Base-by-base conservation (phyloP, 2,888 invertebrate species). In the Osedax frankpressi region DNA sequence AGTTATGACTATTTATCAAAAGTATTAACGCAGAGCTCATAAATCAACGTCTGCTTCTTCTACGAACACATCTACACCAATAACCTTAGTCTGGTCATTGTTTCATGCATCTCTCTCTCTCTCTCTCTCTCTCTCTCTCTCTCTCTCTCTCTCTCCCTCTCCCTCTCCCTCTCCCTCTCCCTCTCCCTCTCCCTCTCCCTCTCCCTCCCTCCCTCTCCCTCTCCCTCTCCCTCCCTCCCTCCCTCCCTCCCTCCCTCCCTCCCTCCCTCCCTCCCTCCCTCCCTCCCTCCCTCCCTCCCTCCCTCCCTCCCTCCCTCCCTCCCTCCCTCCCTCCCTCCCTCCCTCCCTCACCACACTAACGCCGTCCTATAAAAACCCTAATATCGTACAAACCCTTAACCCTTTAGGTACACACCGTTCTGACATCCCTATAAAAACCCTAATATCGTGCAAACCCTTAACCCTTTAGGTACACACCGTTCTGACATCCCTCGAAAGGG, bases 171-270 rank as follows among this genome's bases (percentile, higher is more conserved):
- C 0, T 80, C 90, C 59, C 91, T 92, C 80, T 94, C 94, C 85
- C 76, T 90, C 24, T 84, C 96, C 73, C 91, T 91, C 77, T 97
- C 97, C 85, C 88, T 91, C 63, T 93, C 92, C 79, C 97, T 97
- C 0, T 90, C 92, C 84, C 87, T 97, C 79, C 87, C 84, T 3
- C 89, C 88, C 93, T 93, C 86, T 88, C 85, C 78, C 2, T 44
- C 6, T 11, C 11, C 6, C 44, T 44, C 11, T 11, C 11, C 44
- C 6, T 11, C 44, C 11, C 19, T 6, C 11, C 19, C 44, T 19
- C 6, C 44, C 6, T 44, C 6, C 44, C 44, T 19, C 44, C 44
- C 6, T 44, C 19, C 6, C 44, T 19, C 44, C 44, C 44, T 6
- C 44, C 44, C 44, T 44, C 44, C 44, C 6, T 19, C 44, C 44